phyloP scores from a whole-genome alignment of 2,113 vertebrate species.

The Stercorarius parasiticus region DNA sequence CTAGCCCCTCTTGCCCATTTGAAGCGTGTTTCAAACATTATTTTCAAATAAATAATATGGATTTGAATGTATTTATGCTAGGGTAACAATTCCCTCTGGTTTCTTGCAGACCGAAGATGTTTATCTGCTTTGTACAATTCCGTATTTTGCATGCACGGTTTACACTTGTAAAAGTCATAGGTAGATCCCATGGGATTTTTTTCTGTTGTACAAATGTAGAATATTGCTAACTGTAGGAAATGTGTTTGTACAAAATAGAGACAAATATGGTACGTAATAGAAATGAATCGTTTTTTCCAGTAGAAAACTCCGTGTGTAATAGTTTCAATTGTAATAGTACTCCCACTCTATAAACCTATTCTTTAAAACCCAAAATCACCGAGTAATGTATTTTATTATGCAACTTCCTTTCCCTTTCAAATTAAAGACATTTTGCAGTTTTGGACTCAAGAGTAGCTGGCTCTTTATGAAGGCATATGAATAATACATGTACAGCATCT shows the following conservation, averaged over 20 bases:
- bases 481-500: neutral
- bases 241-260: neutral
- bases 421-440: neutral
- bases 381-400: neutral
- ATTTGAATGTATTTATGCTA: neutral
- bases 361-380: neutral
- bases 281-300: neutral
- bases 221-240: neutral
- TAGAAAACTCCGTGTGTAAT: neutral
- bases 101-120: neutral
- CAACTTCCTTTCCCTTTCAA: neutral
- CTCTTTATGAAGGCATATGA: neutral
- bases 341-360: neutral
- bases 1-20: neutral
- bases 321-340: neutral
- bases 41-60: neutral
- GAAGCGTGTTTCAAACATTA: conserved; percentile 16
- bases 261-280: neutral
- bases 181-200: neutral
- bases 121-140: neutral
- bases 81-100: neutral
- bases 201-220: neutral
- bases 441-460: neutral
- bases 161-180: neutral
- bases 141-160: neutral